Evolutionary conservation across 2,113 vertebrate species (phyloP).

Genomic region (Hirundichthys speculiger): DNA sequence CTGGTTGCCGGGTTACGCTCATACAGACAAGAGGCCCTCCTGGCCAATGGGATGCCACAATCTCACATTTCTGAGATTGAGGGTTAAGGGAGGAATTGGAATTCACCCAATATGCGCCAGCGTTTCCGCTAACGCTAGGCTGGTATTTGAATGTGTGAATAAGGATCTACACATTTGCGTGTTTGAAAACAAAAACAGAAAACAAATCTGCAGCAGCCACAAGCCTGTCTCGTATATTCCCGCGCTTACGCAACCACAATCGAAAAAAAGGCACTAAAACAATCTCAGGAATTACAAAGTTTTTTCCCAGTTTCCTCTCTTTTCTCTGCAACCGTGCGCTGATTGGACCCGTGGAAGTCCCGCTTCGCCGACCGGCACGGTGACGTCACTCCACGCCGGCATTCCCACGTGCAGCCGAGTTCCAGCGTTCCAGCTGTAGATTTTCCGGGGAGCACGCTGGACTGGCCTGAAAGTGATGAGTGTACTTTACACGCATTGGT

Average conservation of each 20-base stretch:
- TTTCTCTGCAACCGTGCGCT: slow-evolving; percentile 1
- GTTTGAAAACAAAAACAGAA: neutral
- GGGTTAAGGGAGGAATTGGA: no score
- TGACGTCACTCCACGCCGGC: neutral
- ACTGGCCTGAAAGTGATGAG: slow-evolving; percentile 31
- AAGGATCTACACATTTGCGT: neutral
- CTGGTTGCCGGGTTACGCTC: no score
- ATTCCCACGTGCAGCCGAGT: slow-evolving; percentile 22
- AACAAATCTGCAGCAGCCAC: neutral
- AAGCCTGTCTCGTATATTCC: slow-evolving; percentile 38
- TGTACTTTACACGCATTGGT: slow-evolving; percentile 40
- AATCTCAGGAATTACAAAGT: neutral
- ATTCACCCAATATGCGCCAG: no score
- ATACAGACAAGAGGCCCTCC: no score
- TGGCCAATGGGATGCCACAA: no score
- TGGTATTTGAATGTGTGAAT: neutral
- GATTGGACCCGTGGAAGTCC: neutral
- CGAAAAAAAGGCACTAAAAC: neutral
- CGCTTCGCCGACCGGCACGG: no score
- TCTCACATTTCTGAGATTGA: no score
- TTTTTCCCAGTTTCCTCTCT: neutral
- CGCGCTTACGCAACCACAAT: neutral
- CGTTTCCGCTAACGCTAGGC: neutral
- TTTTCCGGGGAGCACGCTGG: slow-evolving; percentile 54
- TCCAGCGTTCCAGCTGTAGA: slow-evolving; percentile 48